Evolutionary conservation across 1,140 invertebrate genomes (phyloP).

Genomic region (Trachymyrmex cornetzi): DNA sequence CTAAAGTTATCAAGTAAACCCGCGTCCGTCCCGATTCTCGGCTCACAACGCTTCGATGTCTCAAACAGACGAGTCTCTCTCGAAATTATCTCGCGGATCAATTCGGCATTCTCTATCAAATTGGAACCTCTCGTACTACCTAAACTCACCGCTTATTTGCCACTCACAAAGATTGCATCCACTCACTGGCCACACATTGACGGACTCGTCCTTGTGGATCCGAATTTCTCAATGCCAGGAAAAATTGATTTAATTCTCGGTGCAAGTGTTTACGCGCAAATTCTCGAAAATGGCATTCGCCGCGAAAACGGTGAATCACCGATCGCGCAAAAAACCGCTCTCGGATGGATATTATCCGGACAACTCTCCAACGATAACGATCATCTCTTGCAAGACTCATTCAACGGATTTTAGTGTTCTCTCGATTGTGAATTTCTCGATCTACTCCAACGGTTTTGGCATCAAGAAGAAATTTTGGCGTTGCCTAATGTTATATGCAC

Average conservation of each 20-base stretch:
- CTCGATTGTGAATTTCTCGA: not conserved
- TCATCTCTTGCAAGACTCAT: no score
- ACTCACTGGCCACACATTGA: not conserved
- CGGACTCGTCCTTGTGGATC: not conserved
- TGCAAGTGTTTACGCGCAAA: not conserved
- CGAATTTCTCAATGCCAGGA: not conserved
- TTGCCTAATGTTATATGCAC: no score
- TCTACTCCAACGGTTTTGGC: not conserved
- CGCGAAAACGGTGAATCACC: not conserved
- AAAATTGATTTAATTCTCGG: conserved; percentile 14
- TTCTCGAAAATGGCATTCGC: not conserved
- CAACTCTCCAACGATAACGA: not conserved
- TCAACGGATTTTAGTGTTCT: not conserved
- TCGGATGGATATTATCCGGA: not conserved
- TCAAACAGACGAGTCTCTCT: not conserved
- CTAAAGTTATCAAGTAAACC: no score
- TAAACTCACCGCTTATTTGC: not conserved
- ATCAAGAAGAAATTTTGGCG: not conserved
- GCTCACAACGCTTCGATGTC: not conserved
- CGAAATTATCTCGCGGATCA: not conserved
- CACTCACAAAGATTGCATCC: not conserved
- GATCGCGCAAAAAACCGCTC: not conserved
- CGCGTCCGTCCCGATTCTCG: not conserved
- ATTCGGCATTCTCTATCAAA: no score
- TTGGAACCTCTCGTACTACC: not conserved